These are phyloP conservation scores for Diadegma fenestrale DNA, from an alignment of 2,888 invertebrate species.

Conservation along the genomic window DNA sequence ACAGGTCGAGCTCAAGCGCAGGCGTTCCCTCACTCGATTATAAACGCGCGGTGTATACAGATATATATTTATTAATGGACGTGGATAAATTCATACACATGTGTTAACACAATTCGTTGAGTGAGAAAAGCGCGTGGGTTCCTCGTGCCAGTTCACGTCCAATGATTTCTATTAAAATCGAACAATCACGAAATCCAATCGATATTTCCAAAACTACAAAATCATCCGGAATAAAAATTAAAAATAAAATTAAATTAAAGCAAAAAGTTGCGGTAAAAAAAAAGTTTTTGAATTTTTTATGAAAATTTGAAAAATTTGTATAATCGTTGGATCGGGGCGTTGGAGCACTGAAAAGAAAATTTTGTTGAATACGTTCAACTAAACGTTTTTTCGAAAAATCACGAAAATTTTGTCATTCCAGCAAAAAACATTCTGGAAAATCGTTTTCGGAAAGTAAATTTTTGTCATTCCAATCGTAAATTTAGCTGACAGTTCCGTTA, in stretches of 20 bases:
- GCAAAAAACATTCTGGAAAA: too few species aligned
- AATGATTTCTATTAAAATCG: slow-evolving; percentile 11
- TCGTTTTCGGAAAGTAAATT: too few species aligned
- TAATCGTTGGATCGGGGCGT: slow-evolving; percentile 36
- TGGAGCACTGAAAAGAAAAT: too few species aligned
- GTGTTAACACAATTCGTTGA: slow-evolving; percentile 2
- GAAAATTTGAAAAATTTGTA: neutral
- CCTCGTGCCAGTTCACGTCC: slow-evolving; percentile 15
- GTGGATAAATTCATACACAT: slow-evolving; percentile 12
- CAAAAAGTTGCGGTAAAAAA: neutral
- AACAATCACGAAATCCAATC: slow-evolving; percentile 13
- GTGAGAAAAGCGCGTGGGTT: slow-evolving; percentile 58
- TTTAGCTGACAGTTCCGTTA: too few species aligned
- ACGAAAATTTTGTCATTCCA: too few species aligned
- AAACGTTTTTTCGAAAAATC: too few species aligned
- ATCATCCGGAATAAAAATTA: neutral
- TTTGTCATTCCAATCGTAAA: too few species aligned
- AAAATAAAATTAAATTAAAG: neutral
- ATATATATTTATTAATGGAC: slow-evolving; percentile 18
- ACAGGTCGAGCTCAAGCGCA: slow-evolving; percentile 44
- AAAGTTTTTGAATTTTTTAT: neutral
- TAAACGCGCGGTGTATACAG: neutral
- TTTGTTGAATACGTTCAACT: too few species aligned
- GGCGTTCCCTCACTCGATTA: slow-evolving; percentile 48
- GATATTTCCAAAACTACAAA: neutral